A percentile compares a stretch with the other conserved stretches of the same genome.
phyloP scores from a whole-genome alignment of 2,888 invertebrate species.

The Xylophagus ater region DNA sequence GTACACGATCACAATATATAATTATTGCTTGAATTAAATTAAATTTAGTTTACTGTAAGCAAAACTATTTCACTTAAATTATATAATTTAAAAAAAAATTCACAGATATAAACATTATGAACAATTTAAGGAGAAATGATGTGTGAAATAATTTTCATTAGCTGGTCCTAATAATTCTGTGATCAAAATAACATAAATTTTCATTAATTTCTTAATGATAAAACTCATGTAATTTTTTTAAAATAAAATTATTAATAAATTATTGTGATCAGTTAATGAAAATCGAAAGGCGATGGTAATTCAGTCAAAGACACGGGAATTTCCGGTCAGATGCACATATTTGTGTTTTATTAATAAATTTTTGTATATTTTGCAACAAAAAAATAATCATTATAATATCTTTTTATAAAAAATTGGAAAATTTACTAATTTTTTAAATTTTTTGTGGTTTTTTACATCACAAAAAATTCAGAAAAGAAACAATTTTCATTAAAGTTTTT shows the following conservation, averaged over 20 bases:
- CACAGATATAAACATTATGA: background rate
- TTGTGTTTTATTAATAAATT: conserved; percentile 14
- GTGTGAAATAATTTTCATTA: conserved; percentile 11
- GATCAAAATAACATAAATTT: background rate
- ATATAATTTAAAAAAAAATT: no score
- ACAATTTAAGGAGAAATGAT: background rate
- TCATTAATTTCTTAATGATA: background rate
- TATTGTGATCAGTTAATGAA: conserved; percentile 18
- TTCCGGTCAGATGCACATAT: conserved; percentile 37
- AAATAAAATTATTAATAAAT: background rate
- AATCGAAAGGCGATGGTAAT: conserved; percentile 21
- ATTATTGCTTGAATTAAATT: no score
- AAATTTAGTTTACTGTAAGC: no score
- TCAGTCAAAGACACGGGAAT: conserved; percentile 39
- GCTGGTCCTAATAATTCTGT: conserved; percentile 15
- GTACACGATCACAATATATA: no score
- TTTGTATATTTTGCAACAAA: no score
- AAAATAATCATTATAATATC: no score
- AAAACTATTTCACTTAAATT: no score
- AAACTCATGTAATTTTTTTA: background rate
- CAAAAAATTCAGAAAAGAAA: no score
- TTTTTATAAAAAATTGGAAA: no score
- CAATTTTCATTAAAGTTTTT: no score
- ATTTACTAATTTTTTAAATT: no score
- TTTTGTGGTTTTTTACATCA: no score